Conservation (phyloP, 2,888 invertebrate species). For the Tetragnatha montana region DNA sequence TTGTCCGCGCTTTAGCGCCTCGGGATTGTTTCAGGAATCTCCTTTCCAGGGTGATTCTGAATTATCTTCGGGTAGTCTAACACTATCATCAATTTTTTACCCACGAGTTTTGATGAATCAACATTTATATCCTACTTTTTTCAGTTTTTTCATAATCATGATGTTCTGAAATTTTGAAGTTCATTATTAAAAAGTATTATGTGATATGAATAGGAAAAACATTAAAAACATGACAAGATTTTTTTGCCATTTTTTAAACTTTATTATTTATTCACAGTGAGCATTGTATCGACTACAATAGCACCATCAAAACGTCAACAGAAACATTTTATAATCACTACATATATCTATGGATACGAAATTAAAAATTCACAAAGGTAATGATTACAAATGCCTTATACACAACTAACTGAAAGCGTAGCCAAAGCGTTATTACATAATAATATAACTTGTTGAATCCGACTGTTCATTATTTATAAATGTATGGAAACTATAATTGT, state of each 20-base stretch:
- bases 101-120: too few species aligned
- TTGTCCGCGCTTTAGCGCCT: too few species aligned
- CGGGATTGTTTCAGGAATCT: too few species aligned
- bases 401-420: neutral
- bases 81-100: too few species aligned
- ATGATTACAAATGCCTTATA: neutral
- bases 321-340: constrained; percentile 10
- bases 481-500: neutral
- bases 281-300: constrained; percentile 23
- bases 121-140: too few species aligned
- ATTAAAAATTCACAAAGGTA: neutral
- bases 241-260: constrained; percentile 4
- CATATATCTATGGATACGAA: constrained; percentile 4
- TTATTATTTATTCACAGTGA: constrained; percentile 46
- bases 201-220: too few species aligned
- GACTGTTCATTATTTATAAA: neutral
- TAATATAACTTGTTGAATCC: neutral
- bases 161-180: too few species aligned
- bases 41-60: too few species aligned
- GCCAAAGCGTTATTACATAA: neutral
- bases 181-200: too few species aligned
- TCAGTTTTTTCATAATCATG: too few species aligned
- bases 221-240: too few species aligned
- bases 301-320: constrained; percentile 55
- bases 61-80: too few species aligned